A percentile compares a stretch with the other conserved stretches of the same genome.
Evolutionary conservation across 1,140 invertebrate species (phyloP).

Genomic region (Musca vetustissima): DNA sequence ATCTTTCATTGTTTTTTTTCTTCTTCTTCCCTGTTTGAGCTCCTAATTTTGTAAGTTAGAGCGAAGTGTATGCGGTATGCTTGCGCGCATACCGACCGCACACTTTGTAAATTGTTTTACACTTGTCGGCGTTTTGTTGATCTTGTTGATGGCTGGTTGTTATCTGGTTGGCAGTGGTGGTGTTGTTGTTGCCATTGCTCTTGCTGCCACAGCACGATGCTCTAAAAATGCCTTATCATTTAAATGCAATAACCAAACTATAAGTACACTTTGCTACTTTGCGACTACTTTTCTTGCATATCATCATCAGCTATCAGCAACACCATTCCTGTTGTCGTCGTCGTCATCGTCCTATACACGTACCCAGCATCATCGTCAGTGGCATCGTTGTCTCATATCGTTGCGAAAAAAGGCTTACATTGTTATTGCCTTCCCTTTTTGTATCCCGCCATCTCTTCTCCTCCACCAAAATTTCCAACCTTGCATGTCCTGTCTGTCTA

Average conservation of each 20-base stretch:
- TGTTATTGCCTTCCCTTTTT: too few species aligned
- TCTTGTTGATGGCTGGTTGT: background rate
- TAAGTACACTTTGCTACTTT: constrained; percentile 19
- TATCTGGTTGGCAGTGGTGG: background rate
- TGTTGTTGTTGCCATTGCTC: too few species aligned
- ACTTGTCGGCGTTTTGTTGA: constrained; percentile 8
- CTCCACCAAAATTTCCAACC: too few species aligned
- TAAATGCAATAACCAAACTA: constrained; percentile 24
- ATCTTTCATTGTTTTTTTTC: too few species aligned
- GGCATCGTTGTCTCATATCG: too few species aligned
- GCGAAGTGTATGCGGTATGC: background rate
- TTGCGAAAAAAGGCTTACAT: too few species aligned
- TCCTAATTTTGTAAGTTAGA: constrained; percentile 1
- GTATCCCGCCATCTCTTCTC: too few species aligned
- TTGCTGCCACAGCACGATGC: too few species aligned
- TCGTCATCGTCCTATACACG: background rate
- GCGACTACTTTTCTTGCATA: constrained; percentile 15
- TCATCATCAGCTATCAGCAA: constrained; percentile 2
- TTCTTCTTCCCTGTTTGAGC: too few species aligned
- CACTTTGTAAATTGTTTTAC: constrained; percentile 19
- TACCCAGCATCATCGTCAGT: background rate
- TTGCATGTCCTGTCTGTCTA: too few species aligned
- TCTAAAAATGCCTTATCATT: constrained; percentile 22
- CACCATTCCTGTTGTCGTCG: background rate
- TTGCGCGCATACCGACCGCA: constrained; percentile 5